A percentile compares a stretch with the other conserved stretches of the same genome.
Evolutionary conservation across 2,113 vertebrate genomes (phyloP).

Genomic region (Cryptotis parvus): DNA sequence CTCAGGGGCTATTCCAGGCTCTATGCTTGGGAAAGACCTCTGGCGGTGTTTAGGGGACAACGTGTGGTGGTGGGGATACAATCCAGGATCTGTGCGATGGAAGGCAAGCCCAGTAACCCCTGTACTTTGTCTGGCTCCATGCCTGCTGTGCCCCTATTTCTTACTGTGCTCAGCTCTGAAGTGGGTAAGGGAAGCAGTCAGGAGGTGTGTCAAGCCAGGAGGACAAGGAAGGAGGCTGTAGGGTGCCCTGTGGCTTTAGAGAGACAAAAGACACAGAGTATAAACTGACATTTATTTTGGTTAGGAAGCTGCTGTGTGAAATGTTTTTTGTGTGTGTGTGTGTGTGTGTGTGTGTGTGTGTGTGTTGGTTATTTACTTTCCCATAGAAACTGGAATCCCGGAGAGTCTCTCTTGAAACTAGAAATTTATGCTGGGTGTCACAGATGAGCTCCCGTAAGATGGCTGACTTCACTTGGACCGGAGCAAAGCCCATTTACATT

Average conservation of each 20-base stretch:
- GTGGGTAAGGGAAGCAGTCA: neutral
- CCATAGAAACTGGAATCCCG: constrained; percentile 56
- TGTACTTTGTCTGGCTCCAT: too few species aligned
- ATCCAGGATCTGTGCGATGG: too few species aligned
- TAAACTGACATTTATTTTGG: neutral
- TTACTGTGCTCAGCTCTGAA: too few species aligned
- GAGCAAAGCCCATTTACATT: constrained; percentile 75
- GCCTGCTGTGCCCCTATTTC: too few species aligned
- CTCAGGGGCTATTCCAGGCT: too few species aligned
- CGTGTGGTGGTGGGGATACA: too few species aligned
- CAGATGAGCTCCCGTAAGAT: constrained; percentile 70
- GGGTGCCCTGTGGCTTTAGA: neutral
- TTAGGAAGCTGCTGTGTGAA: neutral
- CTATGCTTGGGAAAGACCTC: too few species aligned
- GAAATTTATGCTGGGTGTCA: constrained; percentile 60
- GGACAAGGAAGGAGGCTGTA: neutral
- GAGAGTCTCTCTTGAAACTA: constrained; percentile 66
- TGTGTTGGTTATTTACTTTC: constrained; percentile 61
- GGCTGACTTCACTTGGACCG: constrained; percentile 71
- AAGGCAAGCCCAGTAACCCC: too few species aligned
- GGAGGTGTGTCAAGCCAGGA: neutral
- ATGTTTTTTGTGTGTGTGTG: neutral
- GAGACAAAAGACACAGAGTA: neutral
- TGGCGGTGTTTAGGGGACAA: too few species aligned
- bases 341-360: neutral